Evolutionary conservation across 2,113 vertebrate species (phyloP).

Genomic region (Myotis lucifugus): DNA sequence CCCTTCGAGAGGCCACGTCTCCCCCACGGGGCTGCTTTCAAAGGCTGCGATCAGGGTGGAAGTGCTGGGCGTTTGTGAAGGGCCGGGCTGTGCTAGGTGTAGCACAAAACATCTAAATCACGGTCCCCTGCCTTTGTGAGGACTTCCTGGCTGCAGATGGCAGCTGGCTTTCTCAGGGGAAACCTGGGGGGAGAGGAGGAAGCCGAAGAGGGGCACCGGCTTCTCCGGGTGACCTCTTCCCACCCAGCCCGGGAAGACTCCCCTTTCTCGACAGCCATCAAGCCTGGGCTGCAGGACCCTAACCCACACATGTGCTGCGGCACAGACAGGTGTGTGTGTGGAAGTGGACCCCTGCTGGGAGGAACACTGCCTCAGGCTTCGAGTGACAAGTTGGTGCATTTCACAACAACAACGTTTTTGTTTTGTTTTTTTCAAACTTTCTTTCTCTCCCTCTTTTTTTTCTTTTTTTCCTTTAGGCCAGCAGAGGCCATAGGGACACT

Average conservation of each 20-base stretch:
- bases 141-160: constrained; percentile 65
- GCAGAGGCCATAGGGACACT: constrained; percentile 80
- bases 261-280: not conserved
- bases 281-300: not conserved
- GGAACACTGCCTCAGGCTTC: not conserved
- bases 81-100: constrained; percentile 61
- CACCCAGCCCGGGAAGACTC: not conserved
- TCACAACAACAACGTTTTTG: not conserved
- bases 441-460: not conserved
- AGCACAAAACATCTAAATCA: constrained; percentile 76
- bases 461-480: constrained; percentile 48
- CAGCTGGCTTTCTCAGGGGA: constrained; percentile 78
- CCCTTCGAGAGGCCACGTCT: constrained; percentile 69
- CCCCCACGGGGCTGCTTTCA: constrained; percentile 77
- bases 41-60: constrained; percentile 60
- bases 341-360: not conserved
- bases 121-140: constrained; percentile 66
- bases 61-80: constrained; percentile 65
- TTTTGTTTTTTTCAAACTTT: not conserved
- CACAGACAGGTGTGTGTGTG: not conserved
- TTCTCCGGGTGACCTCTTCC: constrained; percentile 62
- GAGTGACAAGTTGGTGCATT: not conserved
- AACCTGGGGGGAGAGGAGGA: constrained; percentile 46
- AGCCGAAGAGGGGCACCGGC: not conserved
- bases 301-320: not conserved